Evolutionary conservation across 2,888 invertebrate species (phyloP).

Genomic region (Mimachlamys varia): DNA sequence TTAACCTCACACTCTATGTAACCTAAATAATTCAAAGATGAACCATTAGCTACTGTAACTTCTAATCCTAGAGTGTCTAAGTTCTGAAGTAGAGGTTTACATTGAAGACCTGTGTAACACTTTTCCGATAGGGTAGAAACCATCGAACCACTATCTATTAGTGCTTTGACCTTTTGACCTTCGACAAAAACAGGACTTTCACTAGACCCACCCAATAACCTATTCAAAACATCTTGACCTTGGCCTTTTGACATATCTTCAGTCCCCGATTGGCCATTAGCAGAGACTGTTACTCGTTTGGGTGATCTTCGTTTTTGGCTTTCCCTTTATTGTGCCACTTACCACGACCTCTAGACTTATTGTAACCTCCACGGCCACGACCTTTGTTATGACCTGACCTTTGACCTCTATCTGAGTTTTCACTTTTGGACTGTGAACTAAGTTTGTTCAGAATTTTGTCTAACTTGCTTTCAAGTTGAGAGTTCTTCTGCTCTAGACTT

Average conservation of each 20-base stretch:
- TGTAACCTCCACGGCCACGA: background rate
- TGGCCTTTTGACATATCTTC: slow-evolving; percentile 40
- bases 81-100: slow-evolving; percentile 7
- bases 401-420: slow-evolving; percentile 5
- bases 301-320: background rate
- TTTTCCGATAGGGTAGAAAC: too few species aligned
- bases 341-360: background rate
- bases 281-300: slow-evolving; percentile 39
- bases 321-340: background rate
- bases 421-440: background rate
- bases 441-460: slow-evolving; percentile 43
- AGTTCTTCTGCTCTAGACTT: background rate
- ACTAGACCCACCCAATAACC: background rate
- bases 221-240: background rate
- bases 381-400: slow-evolving; percentile 33
- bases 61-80: slow-evolving; percentile 41
- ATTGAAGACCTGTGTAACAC: too few species aligned
- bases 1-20: slow-evolving; percentile 44
- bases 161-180: slow-evolving; percentile 3
- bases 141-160: background rate
- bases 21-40: slow-evolving; percentile 40
- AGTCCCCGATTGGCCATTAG: slow-evolving; percentile 38
- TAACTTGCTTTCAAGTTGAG: slow-evolving; percentile 32
- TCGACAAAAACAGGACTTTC: slow-evolving; percentile 16
- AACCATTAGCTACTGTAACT: slow-evolving; percentile 48